These are phyloP conservation scores for Yponomeuta evonymella DNA, from an alignment of 2,888 invertebrate genomes.

Conservation along the genomic window DNA sequence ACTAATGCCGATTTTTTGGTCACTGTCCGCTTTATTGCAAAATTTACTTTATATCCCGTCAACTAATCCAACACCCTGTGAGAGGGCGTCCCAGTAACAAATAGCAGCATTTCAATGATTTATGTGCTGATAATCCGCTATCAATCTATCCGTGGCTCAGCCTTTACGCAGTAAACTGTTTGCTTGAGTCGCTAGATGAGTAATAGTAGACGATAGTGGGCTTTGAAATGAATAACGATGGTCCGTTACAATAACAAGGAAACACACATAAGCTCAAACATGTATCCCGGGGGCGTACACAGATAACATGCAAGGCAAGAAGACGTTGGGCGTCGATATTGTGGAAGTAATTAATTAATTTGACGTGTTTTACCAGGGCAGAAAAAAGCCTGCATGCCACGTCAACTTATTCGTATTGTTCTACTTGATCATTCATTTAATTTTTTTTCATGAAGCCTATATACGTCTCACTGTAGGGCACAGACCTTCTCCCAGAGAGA, in stretches of 20 bases:
- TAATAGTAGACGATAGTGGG: background rate
- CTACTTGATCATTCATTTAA: too few relatives aligned
- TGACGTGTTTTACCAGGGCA: too few relatives aligned
- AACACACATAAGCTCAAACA: background rate
- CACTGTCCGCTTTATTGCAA: too few relatives aligned
- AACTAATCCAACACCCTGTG: background rate
- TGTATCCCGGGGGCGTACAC: background rate
- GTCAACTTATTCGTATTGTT: too few relatives aligned
- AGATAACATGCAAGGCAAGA: background rate
- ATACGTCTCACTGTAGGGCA: too few relatives aligned
- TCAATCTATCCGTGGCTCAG: slow-evolving; percentile 34
- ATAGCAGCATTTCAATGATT: slow-evolving; percentile 46
- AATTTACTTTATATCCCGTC: background rate
- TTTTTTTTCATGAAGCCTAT: too few relatives aligned
- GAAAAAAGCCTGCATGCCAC: too few relatives aligned
- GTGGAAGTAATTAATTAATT: too few relatives aligned
- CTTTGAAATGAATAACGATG: background rate
- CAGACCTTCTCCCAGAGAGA: too few relatives aligned
- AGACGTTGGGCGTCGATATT: background rate
- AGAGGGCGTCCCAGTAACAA: slow-evolving; percentile 33
- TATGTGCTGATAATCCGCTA: slow-evolving; percentile 42
- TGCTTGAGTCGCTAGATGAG: background rate
- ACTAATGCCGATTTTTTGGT: too few relatives aligned
- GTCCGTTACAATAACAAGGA: background rate
- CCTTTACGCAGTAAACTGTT: background rate